phyloP scores from a whole-genome alignment of 2,797 vertebrate genomes.

The Sebastes matsubarae region DNA sequence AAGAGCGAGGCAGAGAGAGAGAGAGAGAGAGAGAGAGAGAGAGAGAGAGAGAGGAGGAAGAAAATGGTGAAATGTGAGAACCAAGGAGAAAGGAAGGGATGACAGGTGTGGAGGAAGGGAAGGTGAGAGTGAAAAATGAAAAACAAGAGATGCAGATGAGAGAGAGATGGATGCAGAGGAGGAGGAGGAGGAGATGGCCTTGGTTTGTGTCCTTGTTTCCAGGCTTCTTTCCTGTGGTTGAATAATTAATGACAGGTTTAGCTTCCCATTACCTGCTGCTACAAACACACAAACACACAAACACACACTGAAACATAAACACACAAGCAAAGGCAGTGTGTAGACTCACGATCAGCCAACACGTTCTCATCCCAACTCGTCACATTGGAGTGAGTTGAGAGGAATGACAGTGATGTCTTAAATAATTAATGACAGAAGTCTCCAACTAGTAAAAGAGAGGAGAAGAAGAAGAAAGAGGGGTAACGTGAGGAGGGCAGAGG shows the following conservation, averaged over 20 bases:
- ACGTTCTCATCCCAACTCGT: neutral
- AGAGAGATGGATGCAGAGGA: neutral
- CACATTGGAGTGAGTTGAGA: too few species aligned
- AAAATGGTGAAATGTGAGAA: neutral
- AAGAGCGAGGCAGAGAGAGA: neutral
- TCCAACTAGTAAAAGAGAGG: too few species aligned
- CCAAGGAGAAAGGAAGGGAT: neutral
- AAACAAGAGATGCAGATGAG: neutral
- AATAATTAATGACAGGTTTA: constrained; percentile 46
- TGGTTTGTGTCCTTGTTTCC: constrained; percentile 39
- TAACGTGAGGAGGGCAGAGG: neutral
- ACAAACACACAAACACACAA: neutral
- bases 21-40: neutral
- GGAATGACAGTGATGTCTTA: too few species aligned
- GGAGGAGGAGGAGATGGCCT: constrained; percentile 31
- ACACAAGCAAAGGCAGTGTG: neutral
- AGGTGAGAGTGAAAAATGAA: neutral
- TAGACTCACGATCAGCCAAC: neutral
- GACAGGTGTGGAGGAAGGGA: neutral
- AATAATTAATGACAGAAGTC: too few species aligned
- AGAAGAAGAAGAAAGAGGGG: neutral
- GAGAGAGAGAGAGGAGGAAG: neutral
- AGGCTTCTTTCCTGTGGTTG: constrained; percentile 28
- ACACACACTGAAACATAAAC: neutral
- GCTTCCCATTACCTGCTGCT: neutral